Evolutionary conservation across 2,113 vertebrate genomes (phyloP), one percentile per base, ranked within the genome.

Genomic region (Lota lota): DNA sequence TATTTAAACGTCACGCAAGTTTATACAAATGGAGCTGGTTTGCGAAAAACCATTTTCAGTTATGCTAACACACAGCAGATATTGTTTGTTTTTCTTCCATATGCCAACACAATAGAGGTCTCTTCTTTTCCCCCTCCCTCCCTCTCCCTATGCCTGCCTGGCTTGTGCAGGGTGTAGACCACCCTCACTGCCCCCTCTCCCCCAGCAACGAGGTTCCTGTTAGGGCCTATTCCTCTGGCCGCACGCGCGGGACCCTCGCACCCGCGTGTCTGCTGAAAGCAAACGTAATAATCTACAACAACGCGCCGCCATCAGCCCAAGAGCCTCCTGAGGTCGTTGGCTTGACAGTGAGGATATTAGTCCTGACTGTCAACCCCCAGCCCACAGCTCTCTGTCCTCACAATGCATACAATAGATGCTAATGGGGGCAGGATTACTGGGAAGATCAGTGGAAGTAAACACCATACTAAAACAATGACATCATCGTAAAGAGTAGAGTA

Each of bases 241-340:
- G 78, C 72, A 70, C 85, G 88, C 90, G 86, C 91, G 86, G 89
- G 90, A 85, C 90, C 89, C 88, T 83, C 72, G 80, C 80, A 76
- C 64, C 77, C 40, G 40, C 40, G 40, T 81, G 85, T 84, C 78
- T 90, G 84, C 88, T 89, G 83, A 90, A 90, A 88, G 88, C 90
- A 93, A 90, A 10, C 91, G 91, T 74, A 72, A 71, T 69, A 75
- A 64, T 8, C 75, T 62, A 82, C 82, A 86, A 67, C 85, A 88
- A 85, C 83, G 81, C 83, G 70, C 61, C 68, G 79, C 74, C 83
- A 80, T 88, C 82, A 84, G 72, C 75, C 81, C 72, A 71, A 81
- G 78, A 86, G 83, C 75, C 74, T 33, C 69, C 68, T 87, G 88
- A 89, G 86, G 86, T 88, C 83, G 82, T 86, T 88, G 73, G 63